phyloP scores from a whole-genome alignment of 2,888 invertebrate genomes.

The Pemphredon lugubris region DNA sequence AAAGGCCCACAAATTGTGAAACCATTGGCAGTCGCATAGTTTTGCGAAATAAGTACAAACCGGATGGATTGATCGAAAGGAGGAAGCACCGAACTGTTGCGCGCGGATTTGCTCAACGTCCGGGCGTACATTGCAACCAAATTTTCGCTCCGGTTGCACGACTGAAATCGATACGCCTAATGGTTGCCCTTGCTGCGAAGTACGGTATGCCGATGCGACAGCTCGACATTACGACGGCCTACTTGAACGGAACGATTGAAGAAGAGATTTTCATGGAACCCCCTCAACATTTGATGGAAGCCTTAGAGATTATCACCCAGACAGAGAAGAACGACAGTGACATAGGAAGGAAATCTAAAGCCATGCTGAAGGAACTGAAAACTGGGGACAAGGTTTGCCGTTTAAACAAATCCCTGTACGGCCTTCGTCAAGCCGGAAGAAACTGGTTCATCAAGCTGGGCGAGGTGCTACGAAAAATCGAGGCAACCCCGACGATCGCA shows the following conservation, averaged over 20 bases:
- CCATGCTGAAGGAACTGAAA: background rate
- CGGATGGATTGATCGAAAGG: background rate
- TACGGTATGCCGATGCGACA: background rate
- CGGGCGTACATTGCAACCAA: background rate
- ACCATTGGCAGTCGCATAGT: background rate
- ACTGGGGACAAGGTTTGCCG: background rate
- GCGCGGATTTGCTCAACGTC: background rate
- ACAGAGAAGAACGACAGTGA: background rate
- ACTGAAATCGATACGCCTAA: background rate
- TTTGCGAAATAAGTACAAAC: background rate
- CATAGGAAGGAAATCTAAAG: background rate
- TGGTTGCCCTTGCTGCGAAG: background rate
- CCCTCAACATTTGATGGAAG: background rate
- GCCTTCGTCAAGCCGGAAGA: background rate
- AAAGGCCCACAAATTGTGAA: background rate
- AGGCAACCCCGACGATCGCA: background rate
- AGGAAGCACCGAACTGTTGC: constrained; percentile 8
- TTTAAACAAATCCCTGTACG: constrained; percentile 1
- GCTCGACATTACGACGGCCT: constrained; percentile 3
- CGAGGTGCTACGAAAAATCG: background rate
- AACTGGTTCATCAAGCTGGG: background rate
- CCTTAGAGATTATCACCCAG: background rate
- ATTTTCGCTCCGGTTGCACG: constrained; percentile 10
- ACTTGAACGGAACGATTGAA: background rate
- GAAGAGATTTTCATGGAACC: background rate